Evolutionary conservation across 2,888 invertebrate species (phyloP).

Genomic region (Hydrotaea diabolus): DNA sequence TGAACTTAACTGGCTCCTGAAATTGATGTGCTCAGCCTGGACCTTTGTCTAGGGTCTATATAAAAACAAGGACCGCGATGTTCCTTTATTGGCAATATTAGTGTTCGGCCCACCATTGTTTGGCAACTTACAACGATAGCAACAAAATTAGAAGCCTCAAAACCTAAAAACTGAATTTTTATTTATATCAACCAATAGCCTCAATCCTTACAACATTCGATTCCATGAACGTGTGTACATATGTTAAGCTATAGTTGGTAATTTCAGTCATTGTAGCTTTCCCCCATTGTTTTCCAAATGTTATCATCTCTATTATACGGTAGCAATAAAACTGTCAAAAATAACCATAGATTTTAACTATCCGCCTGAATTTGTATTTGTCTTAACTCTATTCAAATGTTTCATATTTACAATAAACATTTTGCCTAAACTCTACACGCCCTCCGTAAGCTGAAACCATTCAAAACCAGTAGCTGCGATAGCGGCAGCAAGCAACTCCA

Average conservation of each 20-base stretch:
- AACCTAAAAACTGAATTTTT: too few relatives aligned
- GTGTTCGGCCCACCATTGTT: too few relatives aligned
- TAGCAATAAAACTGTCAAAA: constrained; percentile 66
- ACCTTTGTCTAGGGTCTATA: too few relatives aligned
- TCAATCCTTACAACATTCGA: too few relatives aligned
- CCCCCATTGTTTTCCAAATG: constrained; percentile 13
- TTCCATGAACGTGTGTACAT: too few relatives aligned
- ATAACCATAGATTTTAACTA: constrained; percentile 52
- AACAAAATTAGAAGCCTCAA: too few relatives aligned
- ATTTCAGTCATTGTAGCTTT: constrained; percentile 35
- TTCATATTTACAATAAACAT: constrained; percentile 33
- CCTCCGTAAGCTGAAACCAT: constrained; percentile 52
- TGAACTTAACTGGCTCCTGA: too few relatives aligned
- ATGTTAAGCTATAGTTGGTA: background rate
- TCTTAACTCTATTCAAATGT: constrained; percentile 57
- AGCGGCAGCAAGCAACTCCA: background rate
- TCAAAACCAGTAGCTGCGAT: constrained; percentile 62
- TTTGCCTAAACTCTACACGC: constrained; percentile 61
- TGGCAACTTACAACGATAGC: too few relatives aligned
- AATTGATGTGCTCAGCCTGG: too few relatives aligned
- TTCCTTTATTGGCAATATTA: too few relatives aligned
- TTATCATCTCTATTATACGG: constrained; percentile 54
- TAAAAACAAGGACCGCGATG: too few relatives aligned
- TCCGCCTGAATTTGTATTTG: background rate
- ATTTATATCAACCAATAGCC: too few relatives aligned